Base-by-base conservation (phyloP, 2,113 vertebrate genomes). In the Vulpes ferrilata region DNA sequence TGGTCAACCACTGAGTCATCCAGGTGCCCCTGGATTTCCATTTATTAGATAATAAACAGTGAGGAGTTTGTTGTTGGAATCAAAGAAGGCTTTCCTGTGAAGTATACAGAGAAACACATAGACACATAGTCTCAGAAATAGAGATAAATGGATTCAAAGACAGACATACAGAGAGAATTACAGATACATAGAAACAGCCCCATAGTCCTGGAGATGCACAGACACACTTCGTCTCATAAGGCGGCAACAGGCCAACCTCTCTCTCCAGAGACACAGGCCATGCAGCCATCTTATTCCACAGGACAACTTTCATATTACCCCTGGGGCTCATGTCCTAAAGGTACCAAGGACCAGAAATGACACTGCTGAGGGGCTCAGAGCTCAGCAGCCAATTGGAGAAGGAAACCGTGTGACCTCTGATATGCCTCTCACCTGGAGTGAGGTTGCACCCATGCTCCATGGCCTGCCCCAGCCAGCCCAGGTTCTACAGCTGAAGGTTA, bases 401-500 rank as follows among this genome's bases (percentile, higher is more conserved):
- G 71, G 88, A 87, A 69, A 30, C 12, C 20, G 10, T 82, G 53
- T 83, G 83, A 73, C 30, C 23, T 89, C 51, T 22, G 38, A 8
- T 59, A 55, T 0, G 15, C n/a, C 17, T 74, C 19, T 57, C 32
- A 38, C 17, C 20, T 74, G n/a, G 16, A 57, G 10, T 51, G 67
- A 53, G 48, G 81, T 22, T 12, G 35, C n/a, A 23, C 48, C 12
- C 17, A 11, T 30, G 32, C 22, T 27, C 62, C 0, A 0, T 7
- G 32, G 85, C 53, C 38, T 83, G 27, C 11, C 9, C 13, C 4
- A 43, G 87, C 51, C 73, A 53, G 43, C 71, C 69, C 64, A 65
- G 79, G 48, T 38, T 80, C 80, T 88, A 69, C 23, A 32, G 19
- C 90, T 97, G 94, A 97, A 97, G 96, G 97, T 97, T 94, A 97